Percentiles rank a stretch among this genome's conserved stretches.
Conservation (phyloP, 2,888 invertebrate species). For the Oxycera nigricornis region DNA sequence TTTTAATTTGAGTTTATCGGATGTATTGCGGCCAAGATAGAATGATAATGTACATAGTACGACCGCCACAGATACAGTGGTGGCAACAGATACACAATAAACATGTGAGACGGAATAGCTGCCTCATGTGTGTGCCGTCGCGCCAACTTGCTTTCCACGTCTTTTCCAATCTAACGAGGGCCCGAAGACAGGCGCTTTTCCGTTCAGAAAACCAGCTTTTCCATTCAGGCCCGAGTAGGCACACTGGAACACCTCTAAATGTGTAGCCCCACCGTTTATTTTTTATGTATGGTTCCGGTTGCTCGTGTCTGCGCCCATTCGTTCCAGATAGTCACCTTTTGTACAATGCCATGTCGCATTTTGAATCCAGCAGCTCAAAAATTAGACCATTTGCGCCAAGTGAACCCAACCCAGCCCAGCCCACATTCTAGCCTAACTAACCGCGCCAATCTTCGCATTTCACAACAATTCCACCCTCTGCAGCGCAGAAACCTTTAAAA, state of each 20-base stretch:
- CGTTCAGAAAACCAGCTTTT: not conserved
- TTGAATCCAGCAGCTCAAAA: not conserved
- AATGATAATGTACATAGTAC: not conserved
- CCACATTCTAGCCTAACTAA: not conserved
- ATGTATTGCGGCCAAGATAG: slow-evolving; percentile 35
- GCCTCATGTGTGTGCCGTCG: not conserved
- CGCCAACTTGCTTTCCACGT: not conserved
- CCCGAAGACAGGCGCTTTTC: not conserved
- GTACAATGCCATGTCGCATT: too few relatives aligned
- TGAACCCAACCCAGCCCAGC: not conserved
- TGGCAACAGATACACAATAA: not conserved
- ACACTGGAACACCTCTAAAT: too few relatives aligned
- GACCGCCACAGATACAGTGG: not conserved
- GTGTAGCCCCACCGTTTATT: too few relatives aligned
- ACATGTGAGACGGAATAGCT: not conserved
- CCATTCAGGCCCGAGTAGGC: not conserved
- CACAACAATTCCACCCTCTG: not conserved
- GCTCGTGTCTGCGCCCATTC: too few relatives aligned
- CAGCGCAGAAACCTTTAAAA: not conserved
- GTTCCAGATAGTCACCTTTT: too few relatives aligned
- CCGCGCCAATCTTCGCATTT: not conserved
- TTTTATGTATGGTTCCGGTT: too few relatives aligned
- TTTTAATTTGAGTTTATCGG: slow-evolving; percentile 33
- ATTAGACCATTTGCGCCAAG: not conserved
- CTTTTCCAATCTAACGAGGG: not conserved